Base-by-base conservation (phyloP, 2,888 invertebrate species). In the Xylocampa areola region DNA sequence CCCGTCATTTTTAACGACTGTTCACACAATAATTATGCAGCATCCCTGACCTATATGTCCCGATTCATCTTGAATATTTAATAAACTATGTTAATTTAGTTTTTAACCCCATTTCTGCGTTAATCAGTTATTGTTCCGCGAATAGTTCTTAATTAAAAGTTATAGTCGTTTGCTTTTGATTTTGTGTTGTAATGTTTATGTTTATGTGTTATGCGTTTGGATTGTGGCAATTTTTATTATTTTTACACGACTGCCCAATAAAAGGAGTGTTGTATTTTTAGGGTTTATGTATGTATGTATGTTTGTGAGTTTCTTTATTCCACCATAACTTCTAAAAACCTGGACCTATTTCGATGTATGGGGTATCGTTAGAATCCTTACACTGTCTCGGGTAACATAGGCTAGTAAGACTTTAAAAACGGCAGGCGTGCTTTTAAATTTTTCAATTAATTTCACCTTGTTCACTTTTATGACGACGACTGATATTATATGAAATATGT, bases 21-120 rank as follows among this genome's bases (percentile, higher is more conserved):
- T 68, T 51, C 66, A 40, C 43, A 52, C 17, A 55, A 64, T 75
- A 62, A 77, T 78, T 76, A 79, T 79, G 77, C 73, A 79, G 53
- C 73, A 72, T 68, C 79, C 70, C 58, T 77, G 79, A 77, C 79
- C 79, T 53, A 76, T 49, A 71, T 77, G 51, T 68, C 57, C 64
- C 54, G 57, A 63, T 30, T 57, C 69, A 69, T 72, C 68, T 75
- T 77, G 71, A 72, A 73, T 57, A 67, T 69, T 64, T 63, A 57
- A 70, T 57, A 69, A 67, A 68, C 58, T 58, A 69, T 68, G 67
- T 74, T 73, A 67, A 72, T 76, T 64, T 32, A 30, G 63, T 59
- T 63, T 67, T 60, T 69, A 68, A 68, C 67, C 67, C 54, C 58
- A 44, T 70, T 76, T 57, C 49, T 43, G 17, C 23, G 43, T 62